Base-by-base conservation (phyloP, 2,797 vertebrate species). In the Dendrocincla fuliginosa region DNA sequence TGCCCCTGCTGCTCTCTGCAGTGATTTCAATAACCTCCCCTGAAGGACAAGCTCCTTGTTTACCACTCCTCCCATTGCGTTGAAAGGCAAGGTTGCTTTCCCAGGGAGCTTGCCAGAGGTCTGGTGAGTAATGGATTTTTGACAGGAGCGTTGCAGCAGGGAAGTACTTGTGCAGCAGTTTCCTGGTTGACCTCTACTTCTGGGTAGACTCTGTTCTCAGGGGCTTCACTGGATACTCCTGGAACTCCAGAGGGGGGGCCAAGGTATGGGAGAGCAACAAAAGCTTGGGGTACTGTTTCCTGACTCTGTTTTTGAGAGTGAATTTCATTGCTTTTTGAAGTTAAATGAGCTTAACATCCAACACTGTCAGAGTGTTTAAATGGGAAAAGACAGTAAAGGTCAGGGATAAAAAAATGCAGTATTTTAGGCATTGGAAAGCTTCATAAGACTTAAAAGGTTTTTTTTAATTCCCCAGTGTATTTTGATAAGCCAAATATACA, bases 51-150 rank as follows among this genome's bases (percentile, higher is more conserved):
- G 42, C 57, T 33, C 89, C 60, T 57, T 13, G 13, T 77, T 96
- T 91, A 9, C 2, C 20, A 32, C 85, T 35, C 78, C 56, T 87
- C 46, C 78, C 81, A 41, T 81, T 89, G 65, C 76, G 67, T 42
- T 89, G 89, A 39, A 85, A 83, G 65, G 53, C 92, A 91, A 87
- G 87, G 64, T 61, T 91, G 86, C 75, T 96, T 93, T 96, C 84
- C 89, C 78, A 65, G 84, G 32, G 78, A 25, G 53, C 65, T 77
- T 96, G 93, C 94, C 94, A 96, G 59, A 77, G 84, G 49, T 74
- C 68, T 39, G 23, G 75, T 96, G 94, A 96, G 86, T 95, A 96
- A 96, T 92, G 93, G 75, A 83, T 94, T 94, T 94, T 60, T 83
- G 84, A 90, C 2, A 2, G 57, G 60, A 18, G 39, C 1, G 8